A percentile compares a stretch with the other conserved stretches of the same genome.
Conservation (phyloP, 64 coral and sea anemone species). For the Dendronephthya gigantea region DNA sequence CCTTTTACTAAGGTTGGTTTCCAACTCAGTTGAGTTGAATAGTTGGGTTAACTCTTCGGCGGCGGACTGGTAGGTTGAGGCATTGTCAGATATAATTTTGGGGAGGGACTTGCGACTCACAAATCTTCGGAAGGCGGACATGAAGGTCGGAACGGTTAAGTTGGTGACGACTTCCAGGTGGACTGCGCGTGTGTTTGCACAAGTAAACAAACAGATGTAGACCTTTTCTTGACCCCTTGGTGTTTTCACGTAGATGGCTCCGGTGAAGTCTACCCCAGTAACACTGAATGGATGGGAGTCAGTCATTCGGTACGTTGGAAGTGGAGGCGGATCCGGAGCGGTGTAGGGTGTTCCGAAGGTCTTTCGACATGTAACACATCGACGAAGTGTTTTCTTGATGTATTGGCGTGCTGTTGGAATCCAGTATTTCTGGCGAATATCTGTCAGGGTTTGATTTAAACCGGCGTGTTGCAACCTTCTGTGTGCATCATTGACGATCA, state of each 20-base stretch:
- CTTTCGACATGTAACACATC: conserved; percentile 46
- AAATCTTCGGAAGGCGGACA: background rate
- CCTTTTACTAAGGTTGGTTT: background rate
- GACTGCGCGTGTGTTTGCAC: background rate
- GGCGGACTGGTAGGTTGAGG: background rate
- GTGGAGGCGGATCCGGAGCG: conserved; percentile 27
- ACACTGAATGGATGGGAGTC: background rate
- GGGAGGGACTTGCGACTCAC: background rate
- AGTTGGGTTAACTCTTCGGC: background rate
- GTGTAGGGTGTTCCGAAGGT: background rate
- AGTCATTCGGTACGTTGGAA: background rate
- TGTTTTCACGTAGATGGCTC: background rate
- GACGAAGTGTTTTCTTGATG: background rate
- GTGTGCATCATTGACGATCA: background rate
- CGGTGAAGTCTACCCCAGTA: background rate
- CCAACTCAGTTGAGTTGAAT: background rate
- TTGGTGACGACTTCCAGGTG: conserved; percentile 7
- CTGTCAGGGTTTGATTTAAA: conserved; percentile 39
- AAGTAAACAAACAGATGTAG: conserved; percentile 27
- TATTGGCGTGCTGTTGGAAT: conserved; percentile 22
- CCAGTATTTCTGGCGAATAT: conserved; percentile 37
- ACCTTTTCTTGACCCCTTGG: background rate
- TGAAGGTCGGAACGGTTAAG: background rate
- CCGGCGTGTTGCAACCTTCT: background rate
- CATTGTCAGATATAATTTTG: background rate